Conservation (phyloP, 64 coral and sea anemone species). For the Pocillopora damicornis region DNA sequence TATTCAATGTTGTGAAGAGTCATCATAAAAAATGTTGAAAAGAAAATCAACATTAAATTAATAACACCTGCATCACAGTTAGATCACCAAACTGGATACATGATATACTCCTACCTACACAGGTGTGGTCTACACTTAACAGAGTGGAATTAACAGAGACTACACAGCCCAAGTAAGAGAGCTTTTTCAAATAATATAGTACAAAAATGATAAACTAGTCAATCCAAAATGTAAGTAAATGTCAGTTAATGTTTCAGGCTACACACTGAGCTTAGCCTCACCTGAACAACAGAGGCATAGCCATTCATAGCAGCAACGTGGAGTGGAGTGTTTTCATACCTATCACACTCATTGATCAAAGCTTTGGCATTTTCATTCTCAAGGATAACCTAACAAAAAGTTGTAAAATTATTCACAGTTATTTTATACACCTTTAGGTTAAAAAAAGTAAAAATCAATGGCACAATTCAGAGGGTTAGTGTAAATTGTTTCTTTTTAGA, state of each 20-base stretch:
- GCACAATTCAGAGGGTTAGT: not conserved
- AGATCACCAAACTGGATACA: too few relatives aligned
- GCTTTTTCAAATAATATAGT: too few relatives aligned
- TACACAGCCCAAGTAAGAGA: too few relatives aligned
- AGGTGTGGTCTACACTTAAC: too few relatives aligned
- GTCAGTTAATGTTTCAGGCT: too few relatives aligned
- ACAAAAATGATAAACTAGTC: too few relatives aligned
- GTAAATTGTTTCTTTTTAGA: too few relatives aligned
- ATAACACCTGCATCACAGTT: not conserved
- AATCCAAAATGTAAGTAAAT: too few relatives aligned
- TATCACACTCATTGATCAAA: slow-evolving; percentile 57
- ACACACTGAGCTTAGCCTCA: not conserved
- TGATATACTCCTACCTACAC: too few relatives aligned
- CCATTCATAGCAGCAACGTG: slow-evolving; percentile 74
- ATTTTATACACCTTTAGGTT: too few relatives aligned
- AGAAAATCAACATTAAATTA: not conserved
- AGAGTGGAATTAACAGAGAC: too few relatives aligned
- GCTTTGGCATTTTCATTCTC: slow-evolving; percentile 27
- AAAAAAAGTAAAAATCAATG: not conserved
- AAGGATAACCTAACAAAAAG: slow-evolving; percentile 34
- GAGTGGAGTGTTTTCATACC: slow-evolving; percentile 63
- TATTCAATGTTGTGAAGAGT: slow-evolving; percentile 16
- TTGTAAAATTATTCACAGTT: not conserved
- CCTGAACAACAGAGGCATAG: slow-evolving; percentile 36
- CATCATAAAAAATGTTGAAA: not conserved